A percentile compares a stretch with the other conserved stretches of the same genome.
phyloP scores from a whole-genome alignment of 2,888 invertebrate genomes.

The Sussaba pulchella region DNA sequence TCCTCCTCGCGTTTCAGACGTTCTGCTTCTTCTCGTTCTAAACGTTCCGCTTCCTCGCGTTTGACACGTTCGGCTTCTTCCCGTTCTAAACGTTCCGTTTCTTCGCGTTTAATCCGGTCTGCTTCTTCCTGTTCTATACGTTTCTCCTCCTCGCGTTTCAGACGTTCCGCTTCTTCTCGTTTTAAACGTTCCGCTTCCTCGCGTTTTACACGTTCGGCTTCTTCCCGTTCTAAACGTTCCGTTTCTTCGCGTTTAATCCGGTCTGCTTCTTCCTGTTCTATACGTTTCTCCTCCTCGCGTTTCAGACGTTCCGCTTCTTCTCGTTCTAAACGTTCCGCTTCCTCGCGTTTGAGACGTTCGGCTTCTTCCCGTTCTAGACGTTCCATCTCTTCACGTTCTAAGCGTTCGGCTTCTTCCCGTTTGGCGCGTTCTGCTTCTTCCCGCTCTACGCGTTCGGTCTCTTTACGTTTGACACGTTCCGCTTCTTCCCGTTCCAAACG shows the following conservation, averaged over 20 bases:
- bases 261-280: conserved; percentile 47
- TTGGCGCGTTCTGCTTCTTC: conserved; percentile 61
- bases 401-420: conserved; percentile 65
- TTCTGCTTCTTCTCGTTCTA: conserved; percentile 74
- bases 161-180: conserved; percentile 30
- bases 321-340: conserved; percentile 77
- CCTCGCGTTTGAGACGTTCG: conserved; percentile 54
- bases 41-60: conserved; percentile 71
- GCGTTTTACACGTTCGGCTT: conserved; percentile 62
- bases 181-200: conserved; percentile 62
- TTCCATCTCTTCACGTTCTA: conserved; percentile 66
- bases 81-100: conserved; percentile 66
- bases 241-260: conserved; percentile 14
- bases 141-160: conserved; percentile 60
- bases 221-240: conserved; percentile 68
- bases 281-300: conserved; percentile 77
- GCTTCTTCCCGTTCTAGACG: conserved; percentile 59
- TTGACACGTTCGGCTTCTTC: conserved; percentile 3
- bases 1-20: conserved; percentile 76
- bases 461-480: too few species aligned
- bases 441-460: too few species aligned
- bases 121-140: conserved; percentile 64
- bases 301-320: conserved; percentile 28
- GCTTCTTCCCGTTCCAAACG: conserved; percentile 64
- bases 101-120: conserved; percentile 61